phyloP scores from a whole-genome alignment of 2,888 invertebrate species.

The Dasypogon diadema region DNA sequence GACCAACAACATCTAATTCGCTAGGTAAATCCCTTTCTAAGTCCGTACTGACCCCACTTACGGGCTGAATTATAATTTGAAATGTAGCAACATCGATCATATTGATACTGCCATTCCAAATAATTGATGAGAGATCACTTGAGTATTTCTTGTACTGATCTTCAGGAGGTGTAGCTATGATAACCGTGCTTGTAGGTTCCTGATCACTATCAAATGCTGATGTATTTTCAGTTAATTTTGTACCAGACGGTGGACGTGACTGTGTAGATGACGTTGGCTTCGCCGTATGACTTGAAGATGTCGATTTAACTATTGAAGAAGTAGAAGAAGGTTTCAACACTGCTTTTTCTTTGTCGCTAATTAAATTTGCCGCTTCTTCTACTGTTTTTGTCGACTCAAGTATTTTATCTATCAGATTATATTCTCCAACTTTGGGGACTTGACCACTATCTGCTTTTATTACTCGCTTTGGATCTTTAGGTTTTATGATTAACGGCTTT shows the following conservation, averaged over 20 bases:
- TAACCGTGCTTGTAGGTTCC: slow-evolving; percentile 85
- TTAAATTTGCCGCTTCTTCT: slow-evolving; percentile 66
- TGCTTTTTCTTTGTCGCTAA: slow-evolving; percentile 54
- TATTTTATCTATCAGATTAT: slow-evolving; percentile 67
- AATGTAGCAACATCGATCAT: slow-evolving; percentile 94
- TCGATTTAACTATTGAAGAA: slow-evolving; percentile 41
- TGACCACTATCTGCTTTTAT: slow-evolving; percentile 59
- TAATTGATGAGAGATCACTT: slow-evolving; percentile 58
- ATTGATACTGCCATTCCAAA: slow-evolving; percentile 81
- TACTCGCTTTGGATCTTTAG: slow-evolving; percentile 34
- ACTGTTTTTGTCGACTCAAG: slow-evolving; percentile 66
- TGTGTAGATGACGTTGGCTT: slow-evolving; percentile 45
- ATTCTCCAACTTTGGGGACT: slow-evolving; percentile 58
- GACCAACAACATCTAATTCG: slow-evolving; percentile 88
- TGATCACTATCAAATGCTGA: slow-evolving; percentile 75
- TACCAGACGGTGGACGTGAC: slow-evolving; percentile 49
- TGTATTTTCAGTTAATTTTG: slow-evolving; percentile 50
- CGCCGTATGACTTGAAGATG: slow-evolving; percentile 45
- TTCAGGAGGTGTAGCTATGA: slow-evolving; percentile 72
- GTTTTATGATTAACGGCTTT: slow-evolving; percentile 53
- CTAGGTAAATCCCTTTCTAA: slow-evolving; percentile 80
- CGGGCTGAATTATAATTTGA: slow-evolving; percentile 83
- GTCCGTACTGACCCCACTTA: slow-evolving; percentile 77
- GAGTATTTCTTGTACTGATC: slow-evolving; percentile 63
- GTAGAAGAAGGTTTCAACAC: slow-evolving; percentile 46